Percentiles rank a stretch among this genome's conserved stretches.
Conservation (phyloP, 2,797 vertebrate species). For the Pipistrellus pygmaeus region DNA sequence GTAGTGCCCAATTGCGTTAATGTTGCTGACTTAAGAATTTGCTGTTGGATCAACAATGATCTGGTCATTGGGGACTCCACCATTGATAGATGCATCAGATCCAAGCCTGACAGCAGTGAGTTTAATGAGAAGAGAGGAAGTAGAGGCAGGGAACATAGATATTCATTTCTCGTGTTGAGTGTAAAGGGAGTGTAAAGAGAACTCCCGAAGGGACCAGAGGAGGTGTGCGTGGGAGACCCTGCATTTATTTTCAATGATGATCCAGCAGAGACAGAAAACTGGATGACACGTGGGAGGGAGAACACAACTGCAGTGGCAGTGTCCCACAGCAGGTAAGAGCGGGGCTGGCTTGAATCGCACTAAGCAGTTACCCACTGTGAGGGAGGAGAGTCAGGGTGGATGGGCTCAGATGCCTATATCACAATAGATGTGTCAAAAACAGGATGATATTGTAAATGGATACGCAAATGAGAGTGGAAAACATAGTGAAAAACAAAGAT, state of each 20-base stretch:
- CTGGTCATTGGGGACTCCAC: background rate
- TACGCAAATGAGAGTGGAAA: conserved; percentile 68
- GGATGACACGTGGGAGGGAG: background rate
- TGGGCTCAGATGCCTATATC: too few relatives aligned
- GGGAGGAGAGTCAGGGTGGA: background rate
- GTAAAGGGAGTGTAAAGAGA: background rate
- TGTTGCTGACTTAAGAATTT: background rate
- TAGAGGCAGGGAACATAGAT: background rate
- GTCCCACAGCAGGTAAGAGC: background rate
- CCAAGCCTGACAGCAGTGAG: background rate
- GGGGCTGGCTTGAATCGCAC: background rate
- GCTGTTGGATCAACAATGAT: background rate
- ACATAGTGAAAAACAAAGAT: conserved; percentile 44
- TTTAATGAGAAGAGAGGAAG: background rate
- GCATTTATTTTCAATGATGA: background rate
- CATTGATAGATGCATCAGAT: background rate
- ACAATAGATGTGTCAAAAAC: conserved; percentile 35
- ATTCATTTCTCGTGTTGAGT: background rate
- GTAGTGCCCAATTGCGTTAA: rapidly evolving
- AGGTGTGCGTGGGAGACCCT: too few relatives aligned
- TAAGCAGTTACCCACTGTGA: background rate
- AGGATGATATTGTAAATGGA: conserved; percentile 44
- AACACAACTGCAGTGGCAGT: background rate
- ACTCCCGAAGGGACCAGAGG: background rate
- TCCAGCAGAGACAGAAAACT: background rate